Evolutionary conservation across 2,113 vertebrate species (phyloP).

Genomic region (Percopsis transmontana): DNA sequence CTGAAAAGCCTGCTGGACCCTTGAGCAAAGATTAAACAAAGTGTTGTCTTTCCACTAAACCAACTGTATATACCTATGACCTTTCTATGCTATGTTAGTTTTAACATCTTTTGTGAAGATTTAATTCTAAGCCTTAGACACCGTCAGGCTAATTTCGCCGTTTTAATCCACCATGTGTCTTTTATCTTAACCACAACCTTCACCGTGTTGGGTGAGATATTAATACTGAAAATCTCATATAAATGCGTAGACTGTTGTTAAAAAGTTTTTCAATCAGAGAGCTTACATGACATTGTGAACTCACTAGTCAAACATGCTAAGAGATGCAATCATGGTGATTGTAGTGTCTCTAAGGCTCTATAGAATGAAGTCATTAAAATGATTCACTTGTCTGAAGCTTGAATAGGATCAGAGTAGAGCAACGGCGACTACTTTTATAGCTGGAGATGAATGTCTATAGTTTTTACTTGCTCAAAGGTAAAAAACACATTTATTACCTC

Average conservation of each 20-base stretch:
- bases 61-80: conserved; percentile 18
- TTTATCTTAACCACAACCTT: no score
- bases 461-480: conserved; percentile 21
- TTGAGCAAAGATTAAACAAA: conserved; percentile 42
- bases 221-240: conserved; percentile 15
- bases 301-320: conserved; percentile 35
- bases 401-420: conserved; percentile 43
- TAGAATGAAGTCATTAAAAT: conserved; percentile 55
- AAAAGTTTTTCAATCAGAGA: conserved; percentile 22
- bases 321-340: conserved; percentile 49
- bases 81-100: conserved; percentile 16
- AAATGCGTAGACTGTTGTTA: background rate
- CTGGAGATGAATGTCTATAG: conserved; percentile 49
- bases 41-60: conserved; percentile 25
- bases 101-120: background rate
- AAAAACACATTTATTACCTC: conserved; percentile 23
- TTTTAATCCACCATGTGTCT: background rate
- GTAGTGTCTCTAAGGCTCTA: conserved; percentile 16
- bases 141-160: background rate
- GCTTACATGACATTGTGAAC: conserved; percentile 27
- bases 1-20: conserved; percentile 58
- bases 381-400: conserved; percentile 46
- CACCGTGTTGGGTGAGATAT: background rate
- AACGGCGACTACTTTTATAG: conserved; percentile 30
- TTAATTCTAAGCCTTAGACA: background rate